A percentile compares a stretch with the other conserved stretches of the same genome.
Evolutionary conservation across 2,113 vertebrate species (phyloP).

Genomic region (Ceyx melanurus): DNA sequence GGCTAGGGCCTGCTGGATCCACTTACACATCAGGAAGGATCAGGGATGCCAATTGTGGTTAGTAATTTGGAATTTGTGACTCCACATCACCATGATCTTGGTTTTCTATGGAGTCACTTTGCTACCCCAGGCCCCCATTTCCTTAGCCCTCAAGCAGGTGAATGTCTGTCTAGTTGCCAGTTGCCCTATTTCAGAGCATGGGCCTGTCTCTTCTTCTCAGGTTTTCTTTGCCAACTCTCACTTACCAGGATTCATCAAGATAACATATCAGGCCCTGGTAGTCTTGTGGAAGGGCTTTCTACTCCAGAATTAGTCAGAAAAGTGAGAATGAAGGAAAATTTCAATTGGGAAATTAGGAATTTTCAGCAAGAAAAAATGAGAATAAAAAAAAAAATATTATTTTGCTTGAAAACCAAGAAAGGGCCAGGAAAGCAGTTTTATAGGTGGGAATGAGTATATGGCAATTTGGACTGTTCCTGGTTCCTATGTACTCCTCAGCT

Average conservation of each 20-base stretch:
- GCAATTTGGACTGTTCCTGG: neutral
- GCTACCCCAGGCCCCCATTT: neutral
- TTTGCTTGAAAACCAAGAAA: neutral
- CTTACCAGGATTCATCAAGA: neutral
- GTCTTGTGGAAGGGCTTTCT: neutral
- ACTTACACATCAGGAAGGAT: neutral
- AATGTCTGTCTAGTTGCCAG: neutral
- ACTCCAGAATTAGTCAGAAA: neutral
- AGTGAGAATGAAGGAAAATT: neutral
- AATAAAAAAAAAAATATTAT: neutral
- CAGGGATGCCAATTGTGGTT: neutral
- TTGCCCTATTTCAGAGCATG: neutral
- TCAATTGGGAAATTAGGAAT: neutral
- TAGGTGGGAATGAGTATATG: neutral
- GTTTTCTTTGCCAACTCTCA: neutral
- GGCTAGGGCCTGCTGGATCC: neutral
- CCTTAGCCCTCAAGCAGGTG: neutral
- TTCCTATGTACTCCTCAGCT: neutral
- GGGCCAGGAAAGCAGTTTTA: neutral
- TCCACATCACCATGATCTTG: neutral
- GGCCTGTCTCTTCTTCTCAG: neutral
- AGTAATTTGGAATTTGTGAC: neutral
- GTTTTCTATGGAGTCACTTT: neutral
- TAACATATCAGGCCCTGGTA: neutral
- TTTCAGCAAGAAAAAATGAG: neutral